Base-by-base conservation (phyloP, 2,113 vertebrate genomes). In the Heterochromis multidens region DNA sequence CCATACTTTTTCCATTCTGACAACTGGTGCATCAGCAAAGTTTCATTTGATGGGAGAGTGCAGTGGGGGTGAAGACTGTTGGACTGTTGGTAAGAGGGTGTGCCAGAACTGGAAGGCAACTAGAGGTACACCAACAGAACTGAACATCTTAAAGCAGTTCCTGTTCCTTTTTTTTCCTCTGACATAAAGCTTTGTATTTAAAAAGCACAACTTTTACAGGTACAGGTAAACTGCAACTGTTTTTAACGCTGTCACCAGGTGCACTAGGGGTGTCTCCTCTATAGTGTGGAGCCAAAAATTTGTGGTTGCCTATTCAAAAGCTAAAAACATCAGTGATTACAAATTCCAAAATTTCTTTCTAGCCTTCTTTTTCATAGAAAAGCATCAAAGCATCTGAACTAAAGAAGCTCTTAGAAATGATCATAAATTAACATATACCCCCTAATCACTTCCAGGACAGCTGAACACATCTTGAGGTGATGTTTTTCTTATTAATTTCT, bases 21-120 rank as follows among this genome's bases (percentile, higher is more conserved):
- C 80, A 87, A 91, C 91, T 86, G 67, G 82, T 56, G 37, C 25
- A 85, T 80, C 76, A 78, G 70, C 78, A 84, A 86, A 83, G 27
- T 52, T 54, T 54, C 17, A 74, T 74, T 74, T 14, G 70, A 54
- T 74, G 46, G 46, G 46, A 81, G 27, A 54, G 27, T 80, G 35
- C 43, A 72, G 79, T 59, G 46, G 57, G 21, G 37, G 6, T 23
- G 7, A 80, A 27, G 8, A 80, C 3, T 62, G 40, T 19, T 40
- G 46, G 46, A 1, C 46, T 58, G 4, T 12, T 5, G 57, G 17
- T 52, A 27, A 58, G 19, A 52, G 29, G 31, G 46, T 43, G 76
- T 37, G 49, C 33, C 37, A 86, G 67, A 4, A 8, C 49, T 49
- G 83, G 31, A 90, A 56, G 19, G 13, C 11, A n/a, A n/a, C n/a